A percentile compares a stretch with the other conserved stretches of the same genome.
These are phyloP conservation scores for Danio rerio DNA, from an alignment of 2,113 vertebrate genomes.

Conservation along the genomic window GRCz12tu NC_133182.1:74262501-74263000, in stretches of 20 bases:
- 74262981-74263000: conserved; percentile 52
- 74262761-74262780: conserved; percentile 72
- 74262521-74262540: conserved; percentile 69
- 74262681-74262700: conserved; percentile 81
- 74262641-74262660: conserved; percentile 80
- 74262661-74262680: conserved; percentile 73
- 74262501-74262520: conserved; percentile 74
- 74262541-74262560: conserved; percentile 62
- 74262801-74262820: conserved; percentile 53
- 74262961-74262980: conserved; percentile 50
- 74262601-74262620: conserved; percentile 81
- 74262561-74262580: conserved; percentile 64
- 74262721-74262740: conserved; percentile 79
- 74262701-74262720: conserved; percentile 77
- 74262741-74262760: conserved; percentile 80
- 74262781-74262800: conserved; percentile 60
- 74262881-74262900: conserved; percentile 29
- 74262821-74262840: conserved; percentile 72
- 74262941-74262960: conserved; percentile 31
- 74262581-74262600: conserved; percentile 76
- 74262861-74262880: conserved; percentile 56
- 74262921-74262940: conserved; percentile 23
- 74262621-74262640: conserved; percentile 75
- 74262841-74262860: conserved; percentile 59
- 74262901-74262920: conserved; percentile 27